Evolutionary conservation across 2,113 vertebrate genomes (phyloP).

Genomic region (Pelusios castaneus): DNA sequence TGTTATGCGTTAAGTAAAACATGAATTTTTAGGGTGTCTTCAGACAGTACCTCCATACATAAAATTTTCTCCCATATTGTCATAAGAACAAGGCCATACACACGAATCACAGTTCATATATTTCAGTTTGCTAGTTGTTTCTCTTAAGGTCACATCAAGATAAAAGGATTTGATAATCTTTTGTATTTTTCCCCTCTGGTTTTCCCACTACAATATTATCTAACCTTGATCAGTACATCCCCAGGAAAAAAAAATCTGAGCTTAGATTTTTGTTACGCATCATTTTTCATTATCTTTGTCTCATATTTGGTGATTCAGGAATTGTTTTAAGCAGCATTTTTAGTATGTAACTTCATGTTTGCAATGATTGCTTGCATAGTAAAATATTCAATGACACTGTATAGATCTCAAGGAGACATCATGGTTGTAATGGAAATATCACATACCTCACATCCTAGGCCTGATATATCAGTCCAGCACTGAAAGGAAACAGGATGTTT

Average conservation of each 20-base stretch:
- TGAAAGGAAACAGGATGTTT: slow-evolving; percentile 76
- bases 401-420: slow-evolving; percentile 61
- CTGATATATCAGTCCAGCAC: slow-evolving; percentile 66
- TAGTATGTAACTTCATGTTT: slow-evolving; percentile 47
- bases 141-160: not conserved
- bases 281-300: not conserved
- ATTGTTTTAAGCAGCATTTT: not conserved
- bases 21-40: not conserved
- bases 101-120: not conserved
- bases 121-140: slow-evolving; percentile 11
- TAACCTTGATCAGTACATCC: not conserved
- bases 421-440: slow-evolving; percentile 71
- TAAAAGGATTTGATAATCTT: not conserved
- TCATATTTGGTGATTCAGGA: not conserved
- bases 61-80: slow-evolving; percentile 21
- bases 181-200: not conserved
- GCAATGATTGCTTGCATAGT: slow-evolving; percentile 10
- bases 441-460: slow-evolving; percentile 55
- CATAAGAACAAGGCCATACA: slow-evolving; percentile 19
- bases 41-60: slow-evolving; percentile 2
- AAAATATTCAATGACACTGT: slow-evolving; percentile 44
- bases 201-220: not conserved
- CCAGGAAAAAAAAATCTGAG: not conserved
- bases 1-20: not conserved
- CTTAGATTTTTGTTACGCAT: not conserved